These are phyloP conservation scores for Polypedilum pembai DNA, from an alignment of 1,140 invertebrate species.

Conservation along the genomic window DNA sequence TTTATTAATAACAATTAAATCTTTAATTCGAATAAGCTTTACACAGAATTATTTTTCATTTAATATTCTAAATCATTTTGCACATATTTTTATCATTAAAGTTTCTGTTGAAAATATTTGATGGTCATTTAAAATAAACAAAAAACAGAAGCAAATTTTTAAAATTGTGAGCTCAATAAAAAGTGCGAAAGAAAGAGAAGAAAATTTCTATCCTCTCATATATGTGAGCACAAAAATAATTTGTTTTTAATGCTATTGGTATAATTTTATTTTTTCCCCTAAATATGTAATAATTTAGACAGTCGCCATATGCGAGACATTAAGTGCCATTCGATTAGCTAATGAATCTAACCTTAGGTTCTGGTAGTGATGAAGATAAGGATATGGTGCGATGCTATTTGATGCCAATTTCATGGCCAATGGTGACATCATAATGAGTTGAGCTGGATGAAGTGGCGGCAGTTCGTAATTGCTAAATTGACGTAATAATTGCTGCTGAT, in stretches of 20 bases:
- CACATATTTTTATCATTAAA: no score
- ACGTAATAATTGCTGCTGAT: background rate
- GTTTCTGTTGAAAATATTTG: no score
- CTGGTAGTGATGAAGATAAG: slow-evolving; percentile 21
- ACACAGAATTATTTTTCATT: no score
- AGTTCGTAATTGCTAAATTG: slow-evolving; percentile 30
- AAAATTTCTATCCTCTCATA: no score
- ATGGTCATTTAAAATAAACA: no score
- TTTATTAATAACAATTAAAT: no score
- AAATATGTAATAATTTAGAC: background rate
- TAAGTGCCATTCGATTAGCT: slow-evolving; percentile 22
- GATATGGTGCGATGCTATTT: background rate
- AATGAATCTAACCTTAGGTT: slow-evolving; percentile 15
- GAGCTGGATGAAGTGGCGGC: slow-evolving; percentile 36
- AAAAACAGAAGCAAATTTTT: no score
- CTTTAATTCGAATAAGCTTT: no score
- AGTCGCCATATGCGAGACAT: slow-evolving; percentile 9
- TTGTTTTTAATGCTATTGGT: background rate
- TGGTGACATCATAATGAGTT: slow-evolving; percentile 32
- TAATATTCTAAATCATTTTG: no score
- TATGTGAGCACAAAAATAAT: no score
- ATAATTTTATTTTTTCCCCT: background rate
- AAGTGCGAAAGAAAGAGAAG: no score
- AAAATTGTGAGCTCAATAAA: no score
- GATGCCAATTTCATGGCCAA: slow-evolving; percentile 17